Percentiles rank a stretch among this genome's conserved stretches.
These are phyloP conservation scores for Coturnix japonica DNA, from an alignment of 2,113 vertebrate species.

Conservation along the genomic window DNA sequence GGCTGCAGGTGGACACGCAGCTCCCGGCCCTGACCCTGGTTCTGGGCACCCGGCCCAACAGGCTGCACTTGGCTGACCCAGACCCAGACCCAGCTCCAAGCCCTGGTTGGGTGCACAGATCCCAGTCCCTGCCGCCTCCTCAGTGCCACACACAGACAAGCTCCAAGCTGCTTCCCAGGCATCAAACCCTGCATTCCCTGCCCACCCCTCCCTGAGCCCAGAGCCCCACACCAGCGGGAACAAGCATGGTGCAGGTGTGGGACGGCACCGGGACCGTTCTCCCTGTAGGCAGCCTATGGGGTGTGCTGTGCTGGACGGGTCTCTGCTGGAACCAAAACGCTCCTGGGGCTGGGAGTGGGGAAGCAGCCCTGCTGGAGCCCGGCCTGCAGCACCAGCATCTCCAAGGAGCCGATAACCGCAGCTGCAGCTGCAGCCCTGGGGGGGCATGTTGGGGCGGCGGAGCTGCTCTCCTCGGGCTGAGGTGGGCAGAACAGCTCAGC, in stretches of 20 bases:
- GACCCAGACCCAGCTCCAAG: neutral
- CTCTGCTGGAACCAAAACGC: neutral
- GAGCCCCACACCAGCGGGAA: neutral
- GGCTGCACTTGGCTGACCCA: fast-evolving
- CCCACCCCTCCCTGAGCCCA: fast-evolving
- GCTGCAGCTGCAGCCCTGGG: slow-evolving; percentile 37
- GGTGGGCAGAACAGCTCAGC: neutral
- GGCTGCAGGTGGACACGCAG: no score
- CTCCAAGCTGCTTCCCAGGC: fast-evolving
- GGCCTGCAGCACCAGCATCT: neutral
- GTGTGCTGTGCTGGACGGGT: fast-evolving
- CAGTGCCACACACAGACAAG: neutral
- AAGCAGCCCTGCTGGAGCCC: neutral
- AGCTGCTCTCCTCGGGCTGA: neutral
- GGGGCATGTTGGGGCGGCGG: neutral
- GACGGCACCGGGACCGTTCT: neutral
- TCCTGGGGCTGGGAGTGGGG: neutral
- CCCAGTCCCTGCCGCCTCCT: fast-evolving
- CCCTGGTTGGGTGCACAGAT: neutral
- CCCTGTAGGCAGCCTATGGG: neutral
- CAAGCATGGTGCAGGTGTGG: fast-evolving
- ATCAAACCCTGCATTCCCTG: neutral
- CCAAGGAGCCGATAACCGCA: neutral
- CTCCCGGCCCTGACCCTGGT: neutral
- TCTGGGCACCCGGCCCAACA: no score